Base-by-base conservation (phyloP, 1,140 invertebrate species). In the Ridgeia piscesae region DNA sequence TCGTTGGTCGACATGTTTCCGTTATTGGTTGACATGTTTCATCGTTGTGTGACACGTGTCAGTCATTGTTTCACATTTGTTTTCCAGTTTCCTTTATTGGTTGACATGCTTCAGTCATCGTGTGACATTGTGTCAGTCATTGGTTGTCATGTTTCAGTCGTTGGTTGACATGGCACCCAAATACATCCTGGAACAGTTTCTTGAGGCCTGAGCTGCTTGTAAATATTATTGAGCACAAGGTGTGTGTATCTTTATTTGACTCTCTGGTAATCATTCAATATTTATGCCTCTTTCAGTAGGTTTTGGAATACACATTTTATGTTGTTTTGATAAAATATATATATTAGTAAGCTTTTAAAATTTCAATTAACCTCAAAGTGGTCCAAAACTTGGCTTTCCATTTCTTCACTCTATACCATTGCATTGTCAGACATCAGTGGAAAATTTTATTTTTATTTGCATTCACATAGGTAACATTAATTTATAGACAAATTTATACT, bases 171-270 rank as follows among this genome's bases (percentile, higher is more conserved):
- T 99, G 99, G 99, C 99, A 1, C 99, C 99, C 0, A 99, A 99
- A 96, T 99, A 99, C 95, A 99, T 99, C 94, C 96, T 99, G 91
- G 99, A 99, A 96, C 98, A 99, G 94, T 99, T 99, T 96, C 95
- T 99, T 21, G 99, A 99, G 96, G 99, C 99, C n/a, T 0, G 99
- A 99, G 96, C 96, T 99, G 34, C 96, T 99, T 8, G 99, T 99
- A 91, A 99, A 99, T 95, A 99, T 99, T 35, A 99, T 99, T 8
- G 99, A 99, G 96, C 99, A 99, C 95, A 99, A 99, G 95, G 96
- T 96, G 94, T 93, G 93, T 92, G 58, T 89, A 92, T 31, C 89
- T 93, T 77, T 92, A 88, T 17, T 91, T 34, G 77, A 91, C 92
- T 34, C 92, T 77, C 27, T 8, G 27, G 2, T 77, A 77, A 31